Evolutionary conservation across 1,140 invertebrate species (phyloP).

Genomic region (Helicoverpa zea): DNA sequence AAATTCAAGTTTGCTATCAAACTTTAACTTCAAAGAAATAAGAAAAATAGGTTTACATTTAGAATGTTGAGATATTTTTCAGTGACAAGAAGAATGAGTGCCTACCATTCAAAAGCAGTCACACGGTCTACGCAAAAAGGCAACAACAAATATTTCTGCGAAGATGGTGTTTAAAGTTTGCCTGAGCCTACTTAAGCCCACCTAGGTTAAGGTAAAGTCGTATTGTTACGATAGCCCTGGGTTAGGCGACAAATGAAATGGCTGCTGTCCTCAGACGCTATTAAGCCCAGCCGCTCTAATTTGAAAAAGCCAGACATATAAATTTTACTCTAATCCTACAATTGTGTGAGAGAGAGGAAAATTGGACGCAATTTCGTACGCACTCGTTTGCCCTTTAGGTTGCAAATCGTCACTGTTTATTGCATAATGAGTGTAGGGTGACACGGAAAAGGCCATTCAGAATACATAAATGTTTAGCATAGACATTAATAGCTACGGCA

Average conservation of each 20-base stretch:
- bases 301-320: conserved; percentile 85
- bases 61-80: background rate
- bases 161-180: conserved; percentile 42
- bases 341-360: conserved; percentile 76
- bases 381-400: conserved; percentile 73
- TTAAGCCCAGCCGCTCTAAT: conserved; percentile 79
- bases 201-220: conserved; percentile 41
- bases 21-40: background rate
- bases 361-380: conserved; percentile 80
- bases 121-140: conserved; percentile 28
- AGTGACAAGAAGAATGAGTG: conserved; percentile 13
- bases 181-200: conserved; percentile 36
- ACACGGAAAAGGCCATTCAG: conserved; percentile 55
- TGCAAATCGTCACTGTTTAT: conserved; percentile 71
- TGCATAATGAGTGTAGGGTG: conserved; percentile 69
- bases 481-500: conserved; percentile 34
- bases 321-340: conserved; percentile 82
- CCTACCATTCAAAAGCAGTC: conserved; percentile 11
- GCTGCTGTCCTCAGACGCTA: conserved; percentile 69
- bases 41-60: background rate
- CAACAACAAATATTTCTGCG: conserved; percentile 18
- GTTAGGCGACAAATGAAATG: conserved; percentile 58
- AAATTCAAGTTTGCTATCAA: no score
- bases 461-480: conserved; percentile 47
- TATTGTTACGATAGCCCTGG: conserved; percentile 48